Evolutionary conservation across 2,797 vertebrate species (phyloP), one percentile per base, ranked within the genome.

Genomic region (Phyllotis vaccarum): DNA sequence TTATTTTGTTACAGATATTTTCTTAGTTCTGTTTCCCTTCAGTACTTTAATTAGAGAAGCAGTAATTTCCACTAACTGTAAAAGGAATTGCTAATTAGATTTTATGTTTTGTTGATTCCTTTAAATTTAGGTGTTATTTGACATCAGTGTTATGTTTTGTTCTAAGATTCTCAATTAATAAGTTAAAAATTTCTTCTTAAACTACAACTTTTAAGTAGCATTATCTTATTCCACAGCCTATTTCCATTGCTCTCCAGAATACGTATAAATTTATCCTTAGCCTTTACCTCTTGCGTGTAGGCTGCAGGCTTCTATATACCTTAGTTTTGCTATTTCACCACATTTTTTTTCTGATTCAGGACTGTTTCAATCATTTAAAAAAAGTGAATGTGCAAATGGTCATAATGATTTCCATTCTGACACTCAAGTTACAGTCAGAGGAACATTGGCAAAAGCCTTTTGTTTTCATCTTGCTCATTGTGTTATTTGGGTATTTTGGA

Each of bases 61-160:
- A 86, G 0, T 1, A 40, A 5, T 0, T 89, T 14, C 52, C 3
- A 34, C 3, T 70, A 29, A 64, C 22, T 43, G 89, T 12, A 58
- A 81, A 27, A 9, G n/a, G 81, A 88, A 14, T 58, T 52, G 16
- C 13, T 62, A 80, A 13, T 37, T 89, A 27, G 5, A 34, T 54
- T 86, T 27, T 86, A 46, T 75, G 66, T 17, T 54, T 13, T 46
- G 4, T 17, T 27, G 34, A 1, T 68, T 78, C n/a, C 60, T 92
- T 96, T 70, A 60, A 62, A 70, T 78, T 74, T 91, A 22, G 64
- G 72, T 66, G 19, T n/a, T 66, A 66, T 54, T 66, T 83, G 40
- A 74, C 27, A 52, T 78, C 29, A 75, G 9, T 34, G 3, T 12
- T 81, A 58, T 27, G 6, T 29, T 37, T 79, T 24, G 40, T 43